Base-by-base conservation (phyloP, 1,140 invertebrate species). In the Trichoplusia ni region DNA sequence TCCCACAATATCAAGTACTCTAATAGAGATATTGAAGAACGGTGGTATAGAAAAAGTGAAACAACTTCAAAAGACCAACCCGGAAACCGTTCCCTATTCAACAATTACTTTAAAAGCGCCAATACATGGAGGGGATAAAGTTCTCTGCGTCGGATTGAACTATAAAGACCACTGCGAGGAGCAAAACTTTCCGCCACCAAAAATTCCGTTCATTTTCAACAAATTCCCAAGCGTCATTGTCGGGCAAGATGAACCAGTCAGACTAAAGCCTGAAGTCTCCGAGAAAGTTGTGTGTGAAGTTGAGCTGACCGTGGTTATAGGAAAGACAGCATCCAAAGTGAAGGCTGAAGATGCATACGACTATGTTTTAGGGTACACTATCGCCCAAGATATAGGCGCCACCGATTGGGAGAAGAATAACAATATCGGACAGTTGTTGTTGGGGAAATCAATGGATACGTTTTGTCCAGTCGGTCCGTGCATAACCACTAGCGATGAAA, bases 311-410 rank as follows among this genome's bases (percentile, higher is more conserved):
- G 93, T 97, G 61, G 93, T 97, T 0, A 96, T 98, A 71, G 96
- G 96, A 13, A 96, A 94, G 84, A 92, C 91, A 75, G 94, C 93
- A 6, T 94, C 94, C 71, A 87, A 92, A 47, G 92, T 97, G 18
- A 84, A 92, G 25, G 92, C 92, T 63, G 87, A 93, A 8, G 86
- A 95, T 47, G 95, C 94, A 0, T 92, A 95, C 69, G 92, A 96
- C n/a, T 93, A 94, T 76, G 94, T 97, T 2, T 96, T 97, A 80
- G 96, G 96, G 0, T 97, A 96, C 71, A 96, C 95, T 11, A 92
- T 97, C 1, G 95, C 96, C 11, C 95, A 96, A 91, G 96, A 95
- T 75, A 93, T 96, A 64, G 95, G 92, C 61, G 95, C 94, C 19
- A 92, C 92, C 23, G 96, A 94, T 90, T 97, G 94, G 96, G 95